Conservation (phyloP, 2,888 invertebrate species). For the Ceratothoa steindachneri region DNA sequence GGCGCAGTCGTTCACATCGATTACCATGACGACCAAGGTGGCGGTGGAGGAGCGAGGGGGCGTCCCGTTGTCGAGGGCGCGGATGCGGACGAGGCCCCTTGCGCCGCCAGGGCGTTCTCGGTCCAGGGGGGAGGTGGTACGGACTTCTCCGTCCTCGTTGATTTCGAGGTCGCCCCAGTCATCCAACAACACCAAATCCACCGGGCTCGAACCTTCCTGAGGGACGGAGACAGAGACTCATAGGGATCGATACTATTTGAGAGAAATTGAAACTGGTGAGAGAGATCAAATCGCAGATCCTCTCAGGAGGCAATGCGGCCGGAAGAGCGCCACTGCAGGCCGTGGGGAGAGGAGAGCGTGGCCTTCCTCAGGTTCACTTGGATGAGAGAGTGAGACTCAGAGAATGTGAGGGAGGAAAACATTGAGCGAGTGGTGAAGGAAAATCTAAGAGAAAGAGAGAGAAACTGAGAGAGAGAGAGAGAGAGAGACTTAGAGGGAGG, state of each 20-base stretch:
- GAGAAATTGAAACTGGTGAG: neutral
- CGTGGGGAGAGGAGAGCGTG: too few species aligned
- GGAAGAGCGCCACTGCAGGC: too few species aligned
- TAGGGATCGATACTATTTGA: neutral
- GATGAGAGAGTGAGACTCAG: too few species aligned
- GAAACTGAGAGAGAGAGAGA: conserved; percentile 2
- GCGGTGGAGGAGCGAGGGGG: conserved; percentile 36
- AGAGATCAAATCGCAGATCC: too few species aligned
- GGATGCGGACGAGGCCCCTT: conserved; percentile 23
- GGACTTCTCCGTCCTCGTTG: conserved; percentile 16
- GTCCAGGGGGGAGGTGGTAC: conserved; percentile 25
- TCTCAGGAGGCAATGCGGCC: too few species aligned
- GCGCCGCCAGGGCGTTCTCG: conserved; percentile 22
- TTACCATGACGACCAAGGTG: conserved; percentile 25
- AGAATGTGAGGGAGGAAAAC: too few species aligned
- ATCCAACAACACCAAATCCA: neutral
- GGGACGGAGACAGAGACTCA: neutral
- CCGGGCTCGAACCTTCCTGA: neutral
- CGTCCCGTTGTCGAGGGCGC: conserved; percentile 24
- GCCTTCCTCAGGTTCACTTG: too few species aligned
- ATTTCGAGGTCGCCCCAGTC: neutral
- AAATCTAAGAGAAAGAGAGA: too few species aligned
- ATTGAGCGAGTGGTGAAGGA: too few species aligned
- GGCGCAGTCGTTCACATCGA: conserved; percentile 35
- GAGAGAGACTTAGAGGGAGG: conserved; percentile 12